Percentiles rank a stretch among this genome's conserved stretches.
Evolutionary conservation across 2,113 vertebrate species (phyloP).

Genomic region (Sphyrna mokarran): DNA sequence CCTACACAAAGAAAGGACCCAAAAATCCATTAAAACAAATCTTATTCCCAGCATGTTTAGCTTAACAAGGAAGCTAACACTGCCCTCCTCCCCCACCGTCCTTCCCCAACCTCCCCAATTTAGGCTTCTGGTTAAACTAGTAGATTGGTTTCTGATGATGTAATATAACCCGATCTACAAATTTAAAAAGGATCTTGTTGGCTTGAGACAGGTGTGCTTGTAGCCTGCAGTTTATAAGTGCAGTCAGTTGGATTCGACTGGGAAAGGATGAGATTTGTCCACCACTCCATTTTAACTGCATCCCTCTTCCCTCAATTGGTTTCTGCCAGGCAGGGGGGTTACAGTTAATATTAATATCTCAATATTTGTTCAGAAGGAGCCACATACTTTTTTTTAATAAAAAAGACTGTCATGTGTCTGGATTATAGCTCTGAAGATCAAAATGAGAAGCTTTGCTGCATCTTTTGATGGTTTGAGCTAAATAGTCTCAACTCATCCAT

Average conservation of each 20-base stretch:
- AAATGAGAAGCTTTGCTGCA: neutral
- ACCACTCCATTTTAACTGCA: neutral
- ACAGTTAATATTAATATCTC: neutral
- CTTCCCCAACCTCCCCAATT: neutral
- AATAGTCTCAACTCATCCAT: neutral
- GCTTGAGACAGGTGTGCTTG: neutral
- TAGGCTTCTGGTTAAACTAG: neutral
- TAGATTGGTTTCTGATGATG: neutral
- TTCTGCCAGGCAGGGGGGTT: neutral
- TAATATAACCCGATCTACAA: neutral
- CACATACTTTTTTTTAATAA: neutral
- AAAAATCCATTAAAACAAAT: neutral
- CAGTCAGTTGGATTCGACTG: neutral
- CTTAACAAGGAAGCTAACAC: neutral
- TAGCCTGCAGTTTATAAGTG: neutral
- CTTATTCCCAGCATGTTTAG: neutral
- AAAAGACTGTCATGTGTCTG: neutral
- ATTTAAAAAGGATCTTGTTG: neutral
- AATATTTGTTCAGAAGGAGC: neutral
- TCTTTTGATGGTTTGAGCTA: neutral
- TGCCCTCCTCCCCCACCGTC: no score
- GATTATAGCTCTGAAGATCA: neutral
- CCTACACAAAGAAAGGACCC: neutral
- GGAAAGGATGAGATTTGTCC: neutral
- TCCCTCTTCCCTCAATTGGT: neutral